These are phyloP conservation scores for Drosophila virilis DNA, from an alignment of 1,140 invertebrate species.

Conservation along the genomic window DNA sequence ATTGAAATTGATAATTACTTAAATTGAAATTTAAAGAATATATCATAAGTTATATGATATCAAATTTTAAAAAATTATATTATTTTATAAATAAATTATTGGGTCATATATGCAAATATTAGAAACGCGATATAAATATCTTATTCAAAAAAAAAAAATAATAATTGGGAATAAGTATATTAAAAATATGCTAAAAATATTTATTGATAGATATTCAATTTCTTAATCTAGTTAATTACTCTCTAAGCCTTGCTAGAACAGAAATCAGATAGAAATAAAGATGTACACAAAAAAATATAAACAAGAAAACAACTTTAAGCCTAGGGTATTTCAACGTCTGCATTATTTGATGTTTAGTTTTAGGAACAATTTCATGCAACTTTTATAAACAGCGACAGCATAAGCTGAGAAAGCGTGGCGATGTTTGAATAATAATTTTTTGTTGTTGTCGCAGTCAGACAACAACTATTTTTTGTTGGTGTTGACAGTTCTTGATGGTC, in stretches of 20 bases:
- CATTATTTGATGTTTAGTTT: background rate
- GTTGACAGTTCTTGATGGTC: conserved; percentile 68
- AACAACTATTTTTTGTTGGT: conserved; percentile 46
- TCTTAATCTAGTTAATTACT: no score
- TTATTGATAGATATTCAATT: no score
- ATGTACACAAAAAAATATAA: background rate
- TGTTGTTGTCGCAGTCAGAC: conserved; percentile 7
- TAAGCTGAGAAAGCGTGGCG: conserved; percentile 67
- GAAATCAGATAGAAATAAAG: background rate
- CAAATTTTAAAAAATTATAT: no score
- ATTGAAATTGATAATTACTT: no score
- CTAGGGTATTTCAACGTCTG: conserved; percentile 25
- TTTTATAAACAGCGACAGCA: conserved; percentile 43
- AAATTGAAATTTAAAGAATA: no score
- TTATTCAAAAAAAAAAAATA: no score
- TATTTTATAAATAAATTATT: no score
- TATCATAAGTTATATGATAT: no score
- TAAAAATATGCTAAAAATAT: no score
- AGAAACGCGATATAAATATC: no score
- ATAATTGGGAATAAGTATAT: no score
- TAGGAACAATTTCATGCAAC: conserved; percentile 61
- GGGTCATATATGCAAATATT: no score
- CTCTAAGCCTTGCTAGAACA: background rate
- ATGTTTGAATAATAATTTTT: conserved; percentile 69
- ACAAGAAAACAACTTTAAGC: background rate